Base-by-base conservation (phyloP, 2,888 invertebrate species). In the Marasmarcha lunaedactyla region DNA sequence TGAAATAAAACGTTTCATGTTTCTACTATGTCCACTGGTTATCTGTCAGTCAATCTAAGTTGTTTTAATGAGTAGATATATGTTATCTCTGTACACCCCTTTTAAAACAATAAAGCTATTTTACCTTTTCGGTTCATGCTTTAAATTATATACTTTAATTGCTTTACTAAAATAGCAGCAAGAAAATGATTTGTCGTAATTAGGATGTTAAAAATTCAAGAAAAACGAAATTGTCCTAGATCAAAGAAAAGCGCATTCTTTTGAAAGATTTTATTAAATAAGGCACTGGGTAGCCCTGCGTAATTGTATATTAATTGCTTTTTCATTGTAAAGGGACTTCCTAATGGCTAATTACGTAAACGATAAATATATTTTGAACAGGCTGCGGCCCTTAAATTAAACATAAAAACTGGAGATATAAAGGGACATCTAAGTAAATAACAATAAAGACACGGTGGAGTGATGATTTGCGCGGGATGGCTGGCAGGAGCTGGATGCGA, bases 241-340 rank as follows among this genome's bases (percentile, higher is more conserved):
- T 67, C 57, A 69, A 63, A 54, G 56, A 49, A 52, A 55, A 56
- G 56, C 55, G 56, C 50, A 56, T 57, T 56, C 63, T 68, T 20
- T 69, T 63, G 62, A 62, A 71, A 70, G 64, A 63, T 74, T 77
- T 70, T 71, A 73, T 76, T 77, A 71, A 76, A 76, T 72, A 72
- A 73, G 62, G 58, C 68, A 63, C 56, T 63, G 63, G 68, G 61
- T 56, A 70, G 70, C 69, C 66, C 69, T 70, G 70, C 65, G 67
- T 77, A 78, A 78, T 77, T 77, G 73, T 72, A 59, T 73, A 78
- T 76, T 76, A 76, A 77, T 76, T 72, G 68, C 63, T 56, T 61
- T 63, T 57, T 59, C 52, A 60, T 52, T 59, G 63, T 66, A 66
- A 63, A 68, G 67, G 65, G 61, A 64, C 64, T 57, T 62, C 48